A percentile compares a stretch with the other conserved stretches of the same genome.
Conservation (phyloP, 2,888 invertebrate species). For the Tipula vernalis region DNA sequence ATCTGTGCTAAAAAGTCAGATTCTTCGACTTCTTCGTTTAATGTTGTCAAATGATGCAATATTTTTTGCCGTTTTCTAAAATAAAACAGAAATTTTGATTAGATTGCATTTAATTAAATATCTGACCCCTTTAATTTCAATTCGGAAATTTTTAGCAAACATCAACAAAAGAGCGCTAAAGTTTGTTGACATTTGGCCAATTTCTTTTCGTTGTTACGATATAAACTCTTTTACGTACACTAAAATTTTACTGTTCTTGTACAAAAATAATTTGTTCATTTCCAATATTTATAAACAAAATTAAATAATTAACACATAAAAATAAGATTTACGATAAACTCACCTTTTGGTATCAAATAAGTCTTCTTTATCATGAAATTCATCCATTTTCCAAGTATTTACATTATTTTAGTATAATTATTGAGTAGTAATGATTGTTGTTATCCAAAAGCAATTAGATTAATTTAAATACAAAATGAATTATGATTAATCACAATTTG, state of each 20-base stretch:
- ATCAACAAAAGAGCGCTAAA: background rate
- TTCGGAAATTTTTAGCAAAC: background rate
- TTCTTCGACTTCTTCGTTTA: constrained; percentile 26
- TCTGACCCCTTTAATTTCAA: background rate
- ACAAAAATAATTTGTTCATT: background rate
- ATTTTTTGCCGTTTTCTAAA: background rate
- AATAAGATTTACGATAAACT: background rate
- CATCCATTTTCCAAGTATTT: background rate
- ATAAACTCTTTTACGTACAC: background rate
- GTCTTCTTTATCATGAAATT: background rate
- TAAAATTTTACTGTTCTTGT: background rate
- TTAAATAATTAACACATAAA: background rate
- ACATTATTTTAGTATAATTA: background rate
- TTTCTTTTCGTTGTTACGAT: background rate
- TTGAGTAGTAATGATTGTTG: background rate
- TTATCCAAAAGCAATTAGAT: background rate
- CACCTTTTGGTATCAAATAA: background rate
- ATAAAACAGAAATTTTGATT: background rate
- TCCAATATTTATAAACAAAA: background rate
- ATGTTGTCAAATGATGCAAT: background rate
- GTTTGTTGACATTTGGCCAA: background rate
- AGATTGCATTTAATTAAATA: background rate
- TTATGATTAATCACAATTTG: background rate
- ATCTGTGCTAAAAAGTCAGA: constrained; percentile 43
- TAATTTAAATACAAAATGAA: background rate